Conservation (phyloP, 2,888 invertebrate genomes). For the Anthoptus insignis region DNA sequence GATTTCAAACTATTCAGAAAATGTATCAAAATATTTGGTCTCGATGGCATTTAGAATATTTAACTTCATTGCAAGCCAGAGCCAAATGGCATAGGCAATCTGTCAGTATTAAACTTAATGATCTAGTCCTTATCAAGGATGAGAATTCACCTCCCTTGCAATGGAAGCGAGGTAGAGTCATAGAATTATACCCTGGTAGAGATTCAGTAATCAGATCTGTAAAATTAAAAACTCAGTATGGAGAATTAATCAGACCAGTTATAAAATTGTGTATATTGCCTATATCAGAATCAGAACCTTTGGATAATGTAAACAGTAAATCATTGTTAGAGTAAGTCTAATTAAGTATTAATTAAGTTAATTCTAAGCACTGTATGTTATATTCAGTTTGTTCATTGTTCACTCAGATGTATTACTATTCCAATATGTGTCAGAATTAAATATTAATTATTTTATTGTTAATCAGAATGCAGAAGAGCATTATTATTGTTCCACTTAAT, state of each 20-base stretch:
- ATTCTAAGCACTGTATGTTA: not conserved
- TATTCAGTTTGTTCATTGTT: not conserved
- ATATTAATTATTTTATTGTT: not conserved
- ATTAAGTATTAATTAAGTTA: not conserved
- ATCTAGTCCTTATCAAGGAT: slow-evolving; percentile 7
- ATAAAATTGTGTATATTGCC: not conserved
- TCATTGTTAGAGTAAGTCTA: not conserved
- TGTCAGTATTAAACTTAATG: slow-evolving; percentile 14
- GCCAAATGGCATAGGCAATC: slow-evolving; percentile 15
- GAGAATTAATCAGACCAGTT: slow-evolving; percentile 18
- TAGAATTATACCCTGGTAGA: slow-evolving; percentile 14
- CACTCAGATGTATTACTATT: not conserved
- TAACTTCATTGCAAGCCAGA: slow-evolving; percentile 13
- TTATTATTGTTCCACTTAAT: too few species aligned
- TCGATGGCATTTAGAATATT: slow-evolving; percentile 28
- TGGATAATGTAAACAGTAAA: not conserved
- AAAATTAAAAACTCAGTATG: slow-evolving; percentile 19
- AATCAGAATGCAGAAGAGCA: too few species aligned
- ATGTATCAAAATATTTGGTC: slow-evolving; percentile 19
- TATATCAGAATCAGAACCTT: not conserved
- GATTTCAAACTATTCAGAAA: slow-evolving; percentile 22
- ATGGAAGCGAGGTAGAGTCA: slow-evolving; percentile 21
- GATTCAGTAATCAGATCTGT: slow-evolving; percentile 9
- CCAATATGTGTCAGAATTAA: not conserved
- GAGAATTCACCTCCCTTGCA: slow-evolving; percentile 3